Base-by-base conservation (phyloP, 2,113 vertebrate species). In the Nyctibius bracteatus region DNA sequence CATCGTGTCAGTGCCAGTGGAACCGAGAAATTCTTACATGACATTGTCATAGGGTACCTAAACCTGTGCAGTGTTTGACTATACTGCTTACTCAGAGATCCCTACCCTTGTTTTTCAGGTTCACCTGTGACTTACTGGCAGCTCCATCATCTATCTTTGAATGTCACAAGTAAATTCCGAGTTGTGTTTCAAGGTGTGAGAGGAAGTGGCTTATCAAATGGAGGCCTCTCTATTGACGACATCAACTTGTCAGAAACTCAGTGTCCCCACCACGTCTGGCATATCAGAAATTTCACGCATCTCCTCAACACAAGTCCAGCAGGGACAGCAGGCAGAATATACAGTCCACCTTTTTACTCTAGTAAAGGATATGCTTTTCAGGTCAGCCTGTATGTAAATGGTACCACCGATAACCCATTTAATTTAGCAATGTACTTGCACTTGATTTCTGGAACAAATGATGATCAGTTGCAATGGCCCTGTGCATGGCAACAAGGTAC, bases 171-270 rank as follows among this genome's bases (percentile, higher is more conserved):
- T 21, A 99, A 99, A 97, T 99, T 99, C 96, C 95, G 98, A 8
- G 97, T 99, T 14, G 97, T 98, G 39, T 99, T 99, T 94, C 75
- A 98, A 98, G 99, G 99, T 0, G n/a, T 95, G 54, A 99, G 96
- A 96, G 97, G 93, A 43, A 58, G 39, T 10, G 90, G 95, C 4
- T 58, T 55, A 8, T 96, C 98, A 11, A 18, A 44, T 2, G 99
- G 99, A 31, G 99, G 99, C 21, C 94, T 99, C 57, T 99, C 99
- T 23, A 97, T 99, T 72, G 99, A 99, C 8, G 99, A 99, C 90
- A 98, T 99, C 93, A 99, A 99, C 96, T 97, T 99, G 25, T 99
- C 99, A 4, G 99, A 99, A 97, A 99, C 98, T 15, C 96, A 92
- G 47, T 99, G 99, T 96, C 99, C 99, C 39, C 98, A 99, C 72